These are phyloP conservation scores for Ibidorhyncha struthersii DNA, from an alignment of 2,113 vertebrate species.

Conservation along the genomic window DNA sequence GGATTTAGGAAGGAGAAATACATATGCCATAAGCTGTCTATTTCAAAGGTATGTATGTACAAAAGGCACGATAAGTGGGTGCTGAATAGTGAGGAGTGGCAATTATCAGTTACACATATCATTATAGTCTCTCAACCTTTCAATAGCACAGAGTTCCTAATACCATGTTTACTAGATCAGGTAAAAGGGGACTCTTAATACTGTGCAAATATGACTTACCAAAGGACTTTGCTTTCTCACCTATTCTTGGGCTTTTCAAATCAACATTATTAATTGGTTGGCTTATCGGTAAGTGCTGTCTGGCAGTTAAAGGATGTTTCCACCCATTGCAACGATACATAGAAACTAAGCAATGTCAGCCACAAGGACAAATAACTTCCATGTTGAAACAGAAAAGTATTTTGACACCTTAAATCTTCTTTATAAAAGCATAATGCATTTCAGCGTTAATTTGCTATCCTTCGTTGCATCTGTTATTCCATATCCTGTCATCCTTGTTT, in stretches of 20 bases:
- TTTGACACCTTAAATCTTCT: conserved; percentile 35
- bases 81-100: conserved; percentile 39
- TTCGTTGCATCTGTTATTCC: conserved; percentile 1
- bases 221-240: conserved; percentile 75
- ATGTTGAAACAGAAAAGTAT: conserved; percentile 24
- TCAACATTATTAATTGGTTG: conserved; percentile 64
- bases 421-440: neutral
- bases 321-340: conserved; percentile 72
- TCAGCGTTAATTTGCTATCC: neutral
- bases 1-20: neutral
- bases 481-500: neutral
- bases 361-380: conserved; percentile 65
- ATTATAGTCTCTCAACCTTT: neutral
- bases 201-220: conserved; percentile 71
- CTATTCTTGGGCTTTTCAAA: conserved; percentile 68
- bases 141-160: conserved; percentile 11
- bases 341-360: conserved; percentile 74
- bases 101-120: conserved; percentile 24
- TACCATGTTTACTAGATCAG: conserved; percentile 64
- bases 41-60: conserved; percentile 32
- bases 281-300: conserved; percentile 75
- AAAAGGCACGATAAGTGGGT: conserved; percentile 39
- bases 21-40: neutral
- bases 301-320: conserved; percentile 77
- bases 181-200: conserved; percentile 51